Conservation (phyloP, 2,113 vertebrate genomes). For the Microtus richardsoni region DNA sequence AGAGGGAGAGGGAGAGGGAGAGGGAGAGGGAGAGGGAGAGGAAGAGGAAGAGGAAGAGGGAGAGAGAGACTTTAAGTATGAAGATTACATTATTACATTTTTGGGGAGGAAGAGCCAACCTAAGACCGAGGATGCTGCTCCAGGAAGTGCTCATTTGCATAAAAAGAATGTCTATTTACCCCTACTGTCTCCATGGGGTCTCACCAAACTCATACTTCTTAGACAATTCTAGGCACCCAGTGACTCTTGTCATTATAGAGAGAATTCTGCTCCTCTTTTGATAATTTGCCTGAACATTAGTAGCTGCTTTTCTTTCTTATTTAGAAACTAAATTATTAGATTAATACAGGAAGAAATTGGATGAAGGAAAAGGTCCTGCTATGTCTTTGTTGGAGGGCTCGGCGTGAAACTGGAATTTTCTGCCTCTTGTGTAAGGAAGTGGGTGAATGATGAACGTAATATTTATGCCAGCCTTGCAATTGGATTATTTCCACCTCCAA, state of each 20-base stretch:
- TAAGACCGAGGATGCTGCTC: too few relatives aligned
- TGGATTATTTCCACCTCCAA: constrained; percentile 33
- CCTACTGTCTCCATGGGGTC: neutral
- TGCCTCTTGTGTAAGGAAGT: constrained; percentile 15
- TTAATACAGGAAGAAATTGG: constrained; percentile 41
- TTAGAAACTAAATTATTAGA: constrained; percentile 1
- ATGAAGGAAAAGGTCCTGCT: neutral
- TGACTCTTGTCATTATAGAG: neutral
- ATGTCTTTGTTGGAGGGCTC: neutral
- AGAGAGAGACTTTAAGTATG: neutral
- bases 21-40: too few relatives aligned
- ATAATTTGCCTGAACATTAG: constrained; percentile 28
- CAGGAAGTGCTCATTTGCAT: neutral
- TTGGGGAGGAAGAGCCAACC: neutral
- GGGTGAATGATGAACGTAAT: constrained; percentile 38
- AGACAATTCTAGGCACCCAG: neutral
- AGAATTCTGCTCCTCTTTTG: constrained; percentile 36
- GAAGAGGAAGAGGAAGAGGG: neutral
- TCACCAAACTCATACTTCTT: neutral
- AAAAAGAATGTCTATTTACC: neutral
- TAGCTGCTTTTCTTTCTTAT: constrained; percentile 14
- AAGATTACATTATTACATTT: neutral
- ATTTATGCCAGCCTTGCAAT: constrained; percentile 29
- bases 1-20: accelerated
- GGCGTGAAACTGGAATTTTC: constrained; percentile 37